Conservation (phyloP, 2,888 invertebrate species). For the Ommatoiulus sabulosus region DNA sequence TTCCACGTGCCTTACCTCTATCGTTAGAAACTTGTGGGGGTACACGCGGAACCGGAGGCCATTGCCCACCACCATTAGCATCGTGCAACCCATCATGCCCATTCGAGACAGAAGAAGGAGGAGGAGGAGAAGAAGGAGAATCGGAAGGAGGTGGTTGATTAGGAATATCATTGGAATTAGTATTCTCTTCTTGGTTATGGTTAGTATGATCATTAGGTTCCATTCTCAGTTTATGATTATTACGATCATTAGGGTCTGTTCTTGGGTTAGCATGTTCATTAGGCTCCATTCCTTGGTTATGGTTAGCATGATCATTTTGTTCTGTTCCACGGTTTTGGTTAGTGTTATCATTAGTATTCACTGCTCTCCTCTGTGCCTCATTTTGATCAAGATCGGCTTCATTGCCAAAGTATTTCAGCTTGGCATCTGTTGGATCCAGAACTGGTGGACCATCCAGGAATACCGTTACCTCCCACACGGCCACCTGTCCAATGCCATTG, state of each 20-base stretch:
- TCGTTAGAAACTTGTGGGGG: constrained; percentile 37
- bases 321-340: neutral
- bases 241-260: neutral
- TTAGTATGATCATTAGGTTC: neutral
- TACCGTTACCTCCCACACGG: constrained; percentile 78
- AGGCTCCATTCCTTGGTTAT: neutral
- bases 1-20: constrained; percentile 46
- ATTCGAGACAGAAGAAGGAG: neutral
- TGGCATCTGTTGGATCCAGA: constrained; percentile 53
- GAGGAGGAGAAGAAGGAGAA: constrained; percentile 16
- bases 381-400: neutral
- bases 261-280: neutral
- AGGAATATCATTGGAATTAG: constrained; percentile 1
- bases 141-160: neutral
- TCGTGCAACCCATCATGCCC: constrained; percentile 45
- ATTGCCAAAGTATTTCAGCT: constrained; percentile 54
- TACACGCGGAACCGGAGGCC: constrained; percentile 34
- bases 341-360: neutral
- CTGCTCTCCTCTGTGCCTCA: neutral
- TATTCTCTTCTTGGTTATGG: neutral
- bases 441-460: constrained; percentile 52
- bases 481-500: constrained; percentile 82
- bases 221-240: neutral
- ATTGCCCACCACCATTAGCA: constrained; percentile 12
- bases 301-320: neutral